Evolutionary conservation across 2,113 vertebrate species (phyloP).

Genomic region (Corvus hawaiiensis): DNA sequence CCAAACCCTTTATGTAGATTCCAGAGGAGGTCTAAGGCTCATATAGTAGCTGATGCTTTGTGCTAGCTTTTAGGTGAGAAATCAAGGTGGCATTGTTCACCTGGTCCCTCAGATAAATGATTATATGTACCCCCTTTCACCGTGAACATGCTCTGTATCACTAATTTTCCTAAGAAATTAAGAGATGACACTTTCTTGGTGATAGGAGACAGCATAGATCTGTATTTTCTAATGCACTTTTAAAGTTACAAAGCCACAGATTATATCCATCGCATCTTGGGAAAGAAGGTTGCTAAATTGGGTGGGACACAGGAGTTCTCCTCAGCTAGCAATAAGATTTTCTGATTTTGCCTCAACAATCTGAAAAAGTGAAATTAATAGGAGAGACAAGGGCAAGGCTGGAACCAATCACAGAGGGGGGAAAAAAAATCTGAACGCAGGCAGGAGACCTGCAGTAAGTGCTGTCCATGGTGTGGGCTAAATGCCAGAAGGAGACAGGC

Average conservation of each 20-base stretch:
- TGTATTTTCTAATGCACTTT: not conserved
- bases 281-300: not conserved
- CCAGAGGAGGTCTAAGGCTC: not conserved
- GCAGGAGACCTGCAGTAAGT: not conserved
- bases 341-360: not conserved
- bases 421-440: not conserved
- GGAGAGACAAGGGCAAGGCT: not conserved
- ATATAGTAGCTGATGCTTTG: not conserved
- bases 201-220: not conserved
- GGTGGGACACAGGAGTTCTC: not conserved
- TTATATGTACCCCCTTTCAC: not conserved
- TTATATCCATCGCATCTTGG: not conserved
- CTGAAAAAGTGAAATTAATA: not conserved
- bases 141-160: not conserved
- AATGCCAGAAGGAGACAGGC: rapidly evolving
- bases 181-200: not conserved
- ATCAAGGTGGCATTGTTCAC: not conserved
- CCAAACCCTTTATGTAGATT: not conserved
- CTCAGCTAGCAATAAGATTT: not conserved
- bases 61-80: not conserved
- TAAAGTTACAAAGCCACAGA: not conserved
- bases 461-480: not conserved
- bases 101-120: not conserved
- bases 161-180: not conserved
- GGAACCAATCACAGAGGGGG: not conserved